Evolutionary conservation across 2,797 vertebrate species (phyloP), one percentile per base, ranked within the genome.

Genomic region (Eospalax fontanierii): DNA sequence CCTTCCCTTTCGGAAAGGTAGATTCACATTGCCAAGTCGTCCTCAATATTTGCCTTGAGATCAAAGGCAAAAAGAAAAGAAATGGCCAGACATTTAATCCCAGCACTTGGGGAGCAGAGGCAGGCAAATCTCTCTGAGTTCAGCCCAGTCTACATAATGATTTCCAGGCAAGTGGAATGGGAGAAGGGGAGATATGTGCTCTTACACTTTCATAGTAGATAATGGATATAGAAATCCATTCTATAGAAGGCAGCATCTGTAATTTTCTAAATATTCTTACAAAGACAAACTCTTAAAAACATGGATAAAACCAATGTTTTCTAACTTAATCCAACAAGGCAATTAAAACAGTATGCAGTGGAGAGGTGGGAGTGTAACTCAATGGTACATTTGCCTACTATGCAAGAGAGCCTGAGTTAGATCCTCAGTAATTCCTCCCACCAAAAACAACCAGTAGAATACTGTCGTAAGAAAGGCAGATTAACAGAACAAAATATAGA

Each of bases 11-110:
- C 80, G 33, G 87, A 83, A 73, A 79, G 93, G 43, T 15, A 94
- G 28, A 84, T 74, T 78, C 63, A 76, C 33, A 87, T 63, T 74
- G 1, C 22, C 38, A 74, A 59, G 79, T 70, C 92, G 63, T 84
- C 78, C 24, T 68, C 90, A 92, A 96, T 66, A 93, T 63, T 22
- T 38, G n/a, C n/a, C n/a, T 70, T 87, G 18, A 93, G 63, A 78
- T 40, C 19, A 86, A 93, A 78, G 63, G 28, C 3, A 75, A 93
- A 87, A 81, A 74, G 70, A 59, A 26, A 50, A 92, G 43, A 94
- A 90, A 94, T 9, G 50, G 50, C 50, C 50, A 54, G 50, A 12
- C 50, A 9, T 54, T 46, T 46, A 46, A 46, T 46, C 46, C 46
- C 46, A 46, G 46, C 5, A 46, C 11, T 54, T 54, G 12, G 50